Conservation (phyloP, 2,797 vertebrate genomes). For the Otus scops region DNA sequence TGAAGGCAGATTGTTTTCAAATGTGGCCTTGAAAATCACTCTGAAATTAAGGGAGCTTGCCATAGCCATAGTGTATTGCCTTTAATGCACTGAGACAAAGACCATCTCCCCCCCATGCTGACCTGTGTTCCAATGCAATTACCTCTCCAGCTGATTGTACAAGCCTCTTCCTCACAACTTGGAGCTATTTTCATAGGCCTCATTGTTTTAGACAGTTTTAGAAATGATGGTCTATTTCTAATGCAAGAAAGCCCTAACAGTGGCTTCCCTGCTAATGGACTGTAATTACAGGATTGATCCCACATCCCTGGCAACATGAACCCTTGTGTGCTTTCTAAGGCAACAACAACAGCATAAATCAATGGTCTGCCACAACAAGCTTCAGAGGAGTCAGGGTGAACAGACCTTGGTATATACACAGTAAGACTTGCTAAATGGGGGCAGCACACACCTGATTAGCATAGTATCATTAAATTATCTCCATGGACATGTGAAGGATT, state of each 20-base stretch:
- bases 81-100: constrained; percentile 31
- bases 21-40: constrained; percentile 10
- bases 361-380: not conserved
- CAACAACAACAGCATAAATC: constrained; percentile 38
- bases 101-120: not conserved
- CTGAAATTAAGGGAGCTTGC: not conserved
- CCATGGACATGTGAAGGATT: not conserved
- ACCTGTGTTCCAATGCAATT: constrained; percentile 27
- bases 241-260: constrained; percentile 37
- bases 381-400: constrained; percentile 13
- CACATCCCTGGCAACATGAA: constrained; percentile 33
- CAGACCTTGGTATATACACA: not conserved
- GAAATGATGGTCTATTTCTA: constrained; percentile 55
- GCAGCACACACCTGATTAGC: not conserved
- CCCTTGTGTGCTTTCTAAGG: constrained; percentile 34
- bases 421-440: not conserved
- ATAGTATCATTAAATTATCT: constrained; percentile 13
- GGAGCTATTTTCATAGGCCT: constrained; percentile 38
- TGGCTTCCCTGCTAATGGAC: constrained; percentile 50
- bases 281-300: constrained; percentile 69
- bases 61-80: not conserved
- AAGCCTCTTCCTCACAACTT: constrained; percentile 31
- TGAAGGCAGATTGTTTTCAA: constrained; percentile 19
- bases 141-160: constrained; percentile 12
- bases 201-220: constrained; percentile 53